These are phyloP conservation scores for Gouania willdenowi DNA, from an alignment of 2,797 vertebrate genomes.

Conservation along the genomic window DNA sequence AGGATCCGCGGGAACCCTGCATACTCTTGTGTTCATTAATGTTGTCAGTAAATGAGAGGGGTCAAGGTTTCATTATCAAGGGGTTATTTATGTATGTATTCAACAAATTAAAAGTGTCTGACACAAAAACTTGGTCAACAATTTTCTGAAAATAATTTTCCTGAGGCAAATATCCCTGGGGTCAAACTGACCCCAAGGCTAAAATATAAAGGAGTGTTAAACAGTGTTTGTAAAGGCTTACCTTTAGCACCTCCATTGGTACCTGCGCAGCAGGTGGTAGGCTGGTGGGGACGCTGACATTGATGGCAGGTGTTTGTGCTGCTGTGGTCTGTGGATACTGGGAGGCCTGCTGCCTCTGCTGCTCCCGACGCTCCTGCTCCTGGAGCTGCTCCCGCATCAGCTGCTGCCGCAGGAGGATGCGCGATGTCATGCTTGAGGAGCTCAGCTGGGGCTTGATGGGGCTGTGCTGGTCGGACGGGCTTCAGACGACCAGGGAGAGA, in stretches of 20 bases:
- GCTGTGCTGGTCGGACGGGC: conserved; percentile 85
- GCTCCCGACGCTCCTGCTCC: conserved; percentile 94
- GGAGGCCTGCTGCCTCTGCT: conserved; percentile 84
- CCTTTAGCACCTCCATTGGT: conserved; percentile 97
- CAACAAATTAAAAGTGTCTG: not conserved
- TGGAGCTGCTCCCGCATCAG: conserved; percentile 99
- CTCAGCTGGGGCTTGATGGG: conserved; percentile 92
- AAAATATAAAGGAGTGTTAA: no score
- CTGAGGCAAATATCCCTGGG: no score
- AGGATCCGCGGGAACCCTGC: no score
- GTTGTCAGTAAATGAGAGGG: no score
- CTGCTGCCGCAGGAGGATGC: conserved; percentile 95
- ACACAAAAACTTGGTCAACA: no score
- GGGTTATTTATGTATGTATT: no score
- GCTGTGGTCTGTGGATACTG: conserved; percentile 84
- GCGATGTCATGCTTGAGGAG: conserved; percentile 93
- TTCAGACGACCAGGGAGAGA: conserved; percentile 57
- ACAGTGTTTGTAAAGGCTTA: no score
- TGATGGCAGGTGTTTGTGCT: conserved; percentile 91
- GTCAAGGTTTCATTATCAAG: no score
- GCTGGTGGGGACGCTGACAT: conserved; percentile 83
- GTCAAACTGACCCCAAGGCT: no score
- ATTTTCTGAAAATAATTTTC: no score
- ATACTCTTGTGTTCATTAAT: no score
- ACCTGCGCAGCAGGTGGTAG: conserved; percentile 85